These are phyloP conservation scores for Apis dorsata DNA, from an alignment of 1,140 invertebrate genomes.

Conservation along the genomic window DNA sequence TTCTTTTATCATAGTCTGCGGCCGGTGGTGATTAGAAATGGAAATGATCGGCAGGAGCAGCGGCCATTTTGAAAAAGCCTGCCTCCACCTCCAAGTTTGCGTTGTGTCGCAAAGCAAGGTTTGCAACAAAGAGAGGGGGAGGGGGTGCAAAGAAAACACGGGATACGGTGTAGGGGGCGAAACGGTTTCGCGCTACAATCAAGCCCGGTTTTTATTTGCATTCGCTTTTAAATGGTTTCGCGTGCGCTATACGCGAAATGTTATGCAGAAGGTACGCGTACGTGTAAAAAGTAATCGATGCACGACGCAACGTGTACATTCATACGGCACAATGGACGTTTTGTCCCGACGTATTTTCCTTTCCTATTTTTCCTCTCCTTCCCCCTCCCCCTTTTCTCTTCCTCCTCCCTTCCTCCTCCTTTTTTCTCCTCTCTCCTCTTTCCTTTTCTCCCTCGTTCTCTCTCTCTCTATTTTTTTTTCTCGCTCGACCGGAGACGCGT, in stretches of 20 bases:
- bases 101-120: background rate
- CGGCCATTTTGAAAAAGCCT: no score
- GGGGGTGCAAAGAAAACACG: background rate
- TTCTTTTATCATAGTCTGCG: no score
- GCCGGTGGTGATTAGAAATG: no score
- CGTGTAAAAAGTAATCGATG: slow-evolving; percentile 31
- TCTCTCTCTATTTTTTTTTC: background rate
- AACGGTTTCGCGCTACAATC: slow-evolving; percentile 8
- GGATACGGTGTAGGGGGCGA: background rate
- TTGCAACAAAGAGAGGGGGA: background rate
- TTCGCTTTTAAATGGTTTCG: slow-evolving; percentile 31
- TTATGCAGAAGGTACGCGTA: background rate
- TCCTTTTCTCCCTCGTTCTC: background rate
- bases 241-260: background rate
- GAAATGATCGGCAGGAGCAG: no score
- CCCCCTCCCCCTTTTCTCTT: no score
- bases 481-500: background rate
- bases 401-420: background rate
- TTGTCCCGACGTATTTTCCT: background rate
- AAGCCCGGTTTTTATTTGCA: slow-evolving; percentile 28
- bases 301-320: slow-evolving; percentile 7
- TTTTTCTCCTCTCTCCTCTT: no score
- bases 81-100: background rate
- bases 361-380: background rate
- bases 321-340: background rate